phyloP scores from a whole-genome alignment of 1,140 invertebrate species.

The Drosophila repleta region DNA sequence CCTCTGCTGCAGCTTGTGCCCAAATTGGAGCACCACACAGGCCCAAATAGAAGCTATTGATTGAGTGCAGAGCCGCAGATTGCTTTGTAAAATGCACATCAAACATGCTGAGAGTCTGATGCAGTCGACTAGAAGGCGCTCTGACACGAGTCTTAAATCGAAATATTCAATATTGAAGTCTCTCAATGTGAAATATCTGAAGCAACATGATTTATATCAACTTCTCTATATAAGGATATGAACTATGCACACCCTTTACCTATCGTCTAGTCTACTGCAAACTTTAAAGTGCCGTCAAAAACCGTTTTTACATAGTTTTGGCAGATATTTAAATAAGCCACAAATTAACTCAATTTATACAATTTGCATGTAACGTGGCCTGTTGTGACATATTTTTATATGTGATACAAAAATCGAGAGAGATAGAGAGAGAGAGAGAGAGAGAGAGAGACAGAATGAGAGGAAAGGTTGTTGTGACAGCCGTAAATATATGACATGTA shows the following conservation, averaged over 20 bases:
- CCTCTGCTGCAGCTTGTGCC: conserved; percentile 1
- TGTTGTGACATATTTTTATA: conserved; percentile 1
- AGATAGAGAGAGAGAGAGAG: not conserved
- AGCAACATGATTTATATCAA: too few species aligned
- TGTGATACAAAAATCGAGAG: not conserved
- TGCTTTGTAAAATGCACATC: not conserved
- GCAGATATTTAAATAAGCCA: too few species aligned
- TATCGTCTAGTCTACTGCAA: not conserved
- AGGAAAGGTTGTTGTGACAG: conserved; percentile 4
- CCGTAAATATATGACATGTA: conserved; percentile 30
- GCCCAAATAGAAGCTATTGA: conserved; percentile 8
- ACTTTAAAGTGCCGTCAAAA: not conserved
- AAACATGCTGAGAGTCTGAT: not conserved
- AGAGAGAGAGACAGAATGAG: not conserved
- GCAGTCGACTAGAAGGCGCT: not conserved
- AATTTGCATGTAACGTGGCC: not conserved
- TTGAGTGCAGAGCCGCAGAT: not conserved
- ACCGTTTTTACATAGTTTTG: not conserved
- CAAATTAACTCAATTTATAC: conserved; percentile 13
- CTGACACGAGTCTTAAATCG: not conserved
- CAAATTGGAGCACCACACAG: conserved; percentile 4
- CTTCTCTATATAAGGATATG: too few species aligned
- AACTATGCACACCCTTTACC: too few species aligned
- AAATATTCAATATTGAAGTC: too few species aligned
- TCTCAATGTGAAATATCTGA: too few species aligned